Conservation (phyloP, 2,888 invertebrate species). For the Parnassius apollo region DNA sequence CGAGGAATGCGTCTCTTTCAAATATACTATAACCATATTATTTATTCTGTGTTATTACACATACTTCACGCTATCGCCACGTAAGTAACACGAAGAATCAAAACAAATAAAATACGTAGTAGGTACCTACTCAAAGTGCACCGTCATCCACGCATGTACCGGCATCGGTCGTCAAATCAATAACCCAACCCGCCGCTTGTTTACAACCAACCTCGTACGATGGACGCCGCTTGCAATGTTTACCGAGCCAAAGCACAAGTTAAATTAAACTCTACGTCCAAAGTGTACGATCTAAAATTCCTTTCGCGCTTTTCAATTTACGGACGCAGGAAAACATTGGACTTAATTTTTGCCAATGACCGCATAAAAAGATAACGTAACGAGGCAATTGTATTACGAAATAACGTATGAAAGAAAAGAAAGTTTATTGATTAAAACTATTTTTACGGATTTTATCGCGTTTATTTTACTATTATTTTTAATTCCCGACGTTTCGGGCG, state of each 20-base stretch:
- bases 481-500: no score
- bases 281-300: constrained; percentile 1
- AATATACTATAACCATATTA: no score
- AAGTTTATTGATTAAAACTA: background rate
- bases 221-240: constrained; percentile 16
- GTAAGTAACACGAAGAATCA: no score
- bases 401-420: background rate
- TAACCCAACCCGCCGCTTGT: constrained; percentile 22
- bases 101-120: no score
- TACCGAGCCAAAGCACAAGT: background rate
- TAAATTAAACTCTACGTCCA: background rate
- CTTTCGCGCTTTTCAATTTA: background rate
- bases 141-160: constrained; percentile 20
- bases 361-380: constrained; percentile 24
- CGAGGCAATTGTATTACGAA: constrained; percentile 19
- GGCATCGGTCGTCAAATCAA: constrained; percentile 20
- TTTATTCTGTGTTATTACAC: no score
- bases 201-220: constrained; percentile 18
- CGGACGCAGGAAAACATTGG: constrained; percentile 12
- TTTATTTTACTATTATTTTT: no score
- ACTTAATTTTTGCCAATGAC: constrained; percentile 25
- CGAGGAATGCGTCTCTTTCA: background rate
- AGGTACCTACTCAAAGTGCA: constrained; percentile 4
- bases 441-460: no score
- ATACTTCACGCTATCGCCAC: no score